Evolutionary conservation across 2,113 vertebrate genomes (phyloP).

Genomic region (Periophthalmodon schlosseri): DNA sequence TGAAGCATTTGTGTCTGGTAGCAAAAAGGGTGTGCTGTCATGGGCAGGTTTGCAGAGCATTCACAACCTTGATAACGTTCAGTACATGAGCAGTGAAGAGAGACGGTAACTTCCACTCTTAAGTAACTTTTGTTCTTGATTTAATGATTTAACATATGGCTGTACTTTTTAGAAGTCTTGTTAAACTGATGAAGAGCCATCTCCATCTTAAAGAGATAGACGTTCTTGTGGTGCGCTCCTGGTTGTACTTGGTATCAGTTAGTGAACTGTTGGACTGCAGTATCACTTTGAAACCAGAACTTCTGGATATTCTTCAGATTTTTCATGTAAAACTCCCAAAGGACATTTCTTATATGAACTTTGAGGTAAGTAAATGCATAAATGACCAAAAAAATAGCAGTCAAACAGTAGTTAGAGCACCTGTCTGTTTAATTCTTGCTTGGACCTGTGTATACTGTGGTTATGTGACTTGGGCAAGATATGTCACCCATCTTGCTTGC

Average conservation of each 20-base stretch:
- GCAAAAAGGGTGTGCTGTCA: neutral
- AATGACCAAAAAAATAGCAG: too few species aligned
- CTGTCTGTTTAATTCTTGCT: too few species aligned
- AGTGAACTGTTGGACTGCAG: conserved; percentile 67
- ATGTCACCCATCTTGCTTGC: too few species aligned
- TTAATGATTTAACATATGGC: neutral
- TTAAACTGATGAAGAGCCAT: conserved; percentile 65
- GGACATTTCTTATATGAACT: accelerated
- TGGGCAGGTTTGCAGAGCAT: conserved; percentile 82
- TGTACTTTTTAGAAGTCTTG: conserved; percentile 52
- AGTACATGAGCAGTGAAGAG: neutral
- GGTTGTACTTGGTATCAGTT: conserved; percentile 78
- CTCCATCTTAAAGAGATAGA: conserved; percentile 76
- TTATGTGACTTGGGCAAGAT: too few species aligned
- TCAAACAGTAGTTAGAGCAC: too few species aligned
- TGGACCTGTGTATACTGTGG: too few species aligned
- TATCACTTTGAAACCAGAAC: conserved; percentile 32
- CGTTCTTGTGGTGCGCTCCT: conserved; percentile 74
- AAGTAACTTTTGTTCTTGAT: neutral
- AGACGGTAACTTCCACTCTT: conserved; percentile 52
- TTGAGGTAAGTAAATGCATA: conserved; percentile 59
- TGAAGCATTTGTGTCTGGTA: conserved; percentile 14
- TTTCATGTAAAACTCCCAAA: conserved; percentile 52
- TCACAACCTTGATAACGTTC: accelerated
- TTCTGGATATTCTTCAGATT: conserved; percentile 74